Evolutionary conservation across 2,888 invertebrate species (phyloP).

Genomic region (Diogma glabrata): DNA sequence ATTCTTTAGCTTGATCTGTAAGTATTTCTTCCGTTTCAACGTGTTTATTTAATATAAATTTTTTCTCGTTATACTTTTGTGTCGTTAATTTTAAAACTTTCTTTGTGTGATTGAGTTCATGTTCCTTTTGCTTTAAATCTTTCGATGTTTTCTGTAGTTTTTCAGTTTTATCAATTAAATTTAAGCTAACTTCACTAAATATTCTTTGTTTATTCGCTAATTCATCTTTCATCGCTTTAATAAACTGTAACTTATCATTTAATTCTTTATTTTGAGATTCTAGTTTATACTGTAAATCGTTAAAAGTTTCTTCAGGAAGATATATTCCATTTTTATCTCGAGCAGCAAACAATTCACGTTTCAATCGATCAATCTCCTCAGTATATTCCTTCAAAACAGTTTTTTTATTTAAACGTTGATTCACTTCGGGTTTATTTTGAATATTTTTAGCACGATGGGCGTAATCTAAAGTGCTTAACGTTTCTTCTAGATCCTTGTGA

Average conservation of each 20-base stretch:
- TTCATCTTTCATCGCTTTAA: slow-evolving; percentile 57
- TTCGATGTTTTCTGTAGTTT: slow-evolving; percentile 41
- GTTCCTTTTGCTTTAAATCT: slow-evolving; percentile 38
- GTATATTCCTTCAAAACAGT: slow-evolving; percentile 73
- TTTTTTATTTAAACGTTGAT: slow-evolving; percentile 76
- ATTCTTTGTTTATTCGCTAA: slow-evolving; percentile 46
- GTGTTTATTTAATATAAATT: slow-evolving; percentile 51
- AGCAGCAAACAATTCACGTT: slow-evolving; percentile 74
- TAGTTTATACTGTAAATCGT: slow-evolving; percentile 51
- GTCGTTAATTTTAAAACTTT: slow-evolving; percentile 31
- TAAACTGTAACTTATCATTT: slow-evolving; percentile 51
- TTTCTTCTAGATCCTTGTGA: slow-evolving; percentile 79
- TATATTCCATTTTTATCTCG: slow-evolving; percentile 81
- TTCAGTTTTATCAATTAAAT: slow-evolving; percentile 37
- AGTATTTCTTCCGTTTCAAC: slow-evolving; percentile 50
- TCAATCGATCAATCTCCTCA: slow-evolving; percentile 80
- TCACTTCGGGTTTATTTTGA: slow-evolving; percentile 80
- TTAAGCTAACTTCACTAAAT: slow-evolving; percentile 39
- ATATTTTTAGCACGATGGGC: slow-evolving; percentile 92
- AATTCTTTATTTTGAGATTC: slow-evolving; percentile 57
- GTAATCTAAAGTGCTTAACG: slow-evolving; percentile 89
- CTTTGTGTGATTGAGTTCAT: slow-evolving; percentile 34
- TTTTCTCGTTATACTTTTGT: slow-evolving; percentile 50
- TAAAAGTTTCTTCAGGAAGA: slow-evolving; percentile 74
- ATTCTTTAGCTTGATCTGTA: slow-evolving; percentile 45